Evolutionary conservation across 2,113 vertebrate species (phyloP).

Genomic region (Upupa epops): DNA sequence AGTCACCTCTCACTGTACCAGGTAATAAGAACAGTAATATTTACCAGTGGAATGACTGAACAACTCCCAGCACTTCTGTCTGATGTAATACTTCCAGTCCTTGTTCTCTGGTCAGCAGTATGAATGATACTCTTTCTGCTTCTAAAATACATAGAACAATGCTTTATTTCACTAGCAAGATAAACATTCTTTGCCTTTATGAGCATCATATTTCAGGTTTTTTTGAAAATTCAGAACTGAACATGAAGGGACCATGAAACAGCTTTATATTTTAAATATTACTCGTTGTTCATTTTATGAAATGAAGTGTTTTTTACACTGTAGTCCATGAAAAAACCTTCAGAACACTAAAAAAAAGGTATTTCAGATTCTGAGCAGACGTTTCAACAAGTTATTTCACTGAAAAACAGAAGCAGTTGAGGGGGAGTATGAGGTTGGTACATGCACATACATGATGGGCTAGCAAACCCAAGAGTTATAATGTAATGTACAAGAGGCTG

Average conservation of each 20-base stretch:
- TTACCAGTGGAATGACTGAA: constrained; percentile 91
- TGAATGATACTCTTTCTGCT: constrained; percentile 75
- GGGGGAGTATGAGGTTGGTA: background rate
- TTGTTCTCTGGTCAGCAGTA: constrained; percentile 74
- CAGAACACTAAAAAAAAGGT: background rate
- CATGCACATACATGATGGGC: background rate
- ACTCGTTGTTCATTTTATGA: background rate
- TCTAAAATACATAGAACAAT: constrained; percentile 69
- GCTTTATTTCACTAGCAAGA: background rate
- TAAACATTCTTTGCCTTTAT: background rate
- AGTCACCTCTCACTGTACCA: too few species aligned
- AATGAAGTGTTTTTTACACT: background rate
- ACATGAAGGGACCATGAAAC: background rate
- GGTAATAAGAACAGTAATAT: background rate
- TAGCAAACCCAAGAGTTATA: background rate
- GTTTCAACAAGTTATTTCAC: background rate
- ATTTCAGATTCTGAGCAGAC: background rate
- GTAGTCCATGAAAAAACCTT: background rate
- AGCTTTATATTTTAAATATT: background rate
- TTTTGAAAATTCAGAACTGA: background rate
- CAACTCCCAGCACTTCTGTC: constrained; percentile 81
- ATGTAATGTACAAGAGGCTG: background rate
- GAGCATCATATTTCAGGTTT: background rate
- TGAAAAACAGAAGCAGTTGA: background rate
- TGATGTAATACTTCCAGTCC: constrained; percentile 84